Conservation (phyloP, 92 coral and sea anemone species). For the Heliopora coerulea region DNA sequence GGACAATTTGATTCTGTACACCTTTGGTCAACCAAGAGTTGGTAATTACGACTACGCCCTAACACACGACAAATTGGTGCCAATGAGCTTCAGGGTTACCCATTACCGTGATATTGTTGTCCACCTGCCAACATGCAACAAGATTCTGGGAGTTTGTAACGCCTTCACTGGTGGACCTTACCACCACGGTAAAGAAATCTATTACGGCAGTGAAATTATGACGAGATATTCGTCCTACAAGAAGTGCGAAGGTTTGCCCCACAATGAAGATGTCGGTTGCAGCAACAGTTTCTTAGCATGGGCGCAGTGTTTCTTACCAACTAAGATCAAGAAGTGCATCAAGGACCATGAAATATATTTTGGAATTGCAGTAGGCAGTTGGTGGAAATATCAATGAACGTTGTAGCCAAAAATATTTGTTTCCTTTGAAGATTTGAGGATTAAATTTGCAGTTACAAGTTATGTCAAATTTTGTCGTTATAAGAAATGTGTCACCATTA, state of each 20-base stretch:
- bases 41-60: conserved; percentile 42
- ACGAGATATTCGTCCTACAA: conserved; percentile 32
- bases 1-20: conserved; percentile 27
- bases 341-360: not conserved
- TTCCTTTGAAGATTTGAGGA: too few species aligned
- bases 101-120: conserved; percentile 39
- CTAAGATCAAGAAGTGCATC: conserved; percentile 10
- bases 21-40: conserved; percentile 50
- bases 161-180: conserved; percentile 30
- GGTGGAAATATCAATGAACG: too few species aligned
- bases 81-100: conserved; percentile 44
- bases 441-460: too few species aligned
- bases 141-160: not conserved
- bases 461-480: too few species aligned
- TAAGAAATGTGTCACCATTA: too few species aligned
- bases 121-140: conserved; percentile 40
- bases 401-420: too few species aligned
- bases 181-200: conserved; percentile 53
- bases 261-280: conserved; percentile 40
- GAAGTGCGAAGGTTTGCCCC: conserved; percentile 44
- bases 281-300: conserved; percentile 14
- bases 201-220: conserved; percentile 34
- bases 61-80: conserved; percentile 39
- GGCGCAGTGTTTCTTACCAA: conserved; percentile 4
- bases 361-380: not conserved